Conservation (phyloP, 2,888 invertebrate species). For the Meliscaeva auricollis region DNA sequence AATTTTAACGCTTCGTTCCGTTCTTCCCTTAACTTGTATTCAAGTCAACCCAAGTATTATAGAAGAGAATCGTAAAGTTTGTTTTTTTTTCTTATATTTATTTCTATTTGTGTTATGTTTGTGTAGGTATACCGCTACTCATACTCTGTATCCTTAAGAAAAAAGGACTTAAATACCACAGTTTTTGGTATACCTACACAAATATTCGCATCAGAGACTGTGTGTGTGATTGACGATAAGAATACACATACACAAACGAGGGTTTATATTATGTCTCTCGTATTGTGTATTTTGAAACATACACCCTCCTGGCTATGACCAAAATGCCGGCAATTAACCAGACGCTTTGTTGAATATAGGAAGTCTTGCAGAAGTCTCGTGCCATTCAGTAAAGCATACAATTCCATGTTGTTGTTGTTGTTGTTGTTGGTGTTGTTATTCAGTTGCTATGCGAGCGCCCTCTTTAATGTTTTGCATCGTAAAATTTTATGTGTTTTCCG, state of each 20-base stretch:
- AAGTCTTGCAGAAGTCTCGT: constrained; percentile 61
- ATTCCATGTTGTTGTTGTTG: background rate
- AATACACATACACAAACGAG: background rate
- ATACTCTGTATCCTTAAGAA: background rate
- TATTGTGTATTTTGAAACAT: constrained; percentile 52
- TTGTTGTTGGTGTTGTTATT: constrained; percentile 28
- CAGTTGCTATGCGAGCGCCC: constrained; percentile 78
- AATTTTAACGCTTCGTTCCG: constrained; percentile 66
- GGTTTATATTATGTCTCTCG: constrained; percentile 30
- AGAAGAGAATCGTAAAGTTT: constrained; percentile 54
- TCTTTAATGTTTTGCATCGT: constrained; percentile 81
- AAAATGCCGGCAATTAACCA: constrained; percentile 66
- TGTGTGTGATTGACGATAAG: constrained; percentile 1
- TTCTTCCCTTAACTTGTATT: constrained; percentile 49
- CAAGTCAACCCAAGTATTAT: constrained; percentile 30
- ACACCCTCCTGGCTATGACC: constrained; percentile 56
- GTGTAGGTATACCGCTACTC: background rate
- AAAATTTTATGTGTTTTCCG: constrained; percentile 84
- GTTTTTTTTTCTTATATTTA: constrained; percentile 34
- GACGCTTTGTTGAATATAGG: constrained; percentile 52
- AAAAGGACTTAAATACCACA: constrained; percentile 38
- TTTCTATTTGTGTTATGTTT: background rate
- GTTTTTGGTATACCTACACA: constrained; percentile 18
- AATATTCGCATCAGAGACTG: constrained; percentile 8
- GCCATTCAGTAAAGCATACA: constrained; percentile 17